Percentiles rank a stretch among this genome's conserved stretches.
These are phyloP conservation scores for Synanthedon andrenaeformis DNA, from an alignment of 2,888 invertebrate species.

Conservation along the genomic window DNA sequence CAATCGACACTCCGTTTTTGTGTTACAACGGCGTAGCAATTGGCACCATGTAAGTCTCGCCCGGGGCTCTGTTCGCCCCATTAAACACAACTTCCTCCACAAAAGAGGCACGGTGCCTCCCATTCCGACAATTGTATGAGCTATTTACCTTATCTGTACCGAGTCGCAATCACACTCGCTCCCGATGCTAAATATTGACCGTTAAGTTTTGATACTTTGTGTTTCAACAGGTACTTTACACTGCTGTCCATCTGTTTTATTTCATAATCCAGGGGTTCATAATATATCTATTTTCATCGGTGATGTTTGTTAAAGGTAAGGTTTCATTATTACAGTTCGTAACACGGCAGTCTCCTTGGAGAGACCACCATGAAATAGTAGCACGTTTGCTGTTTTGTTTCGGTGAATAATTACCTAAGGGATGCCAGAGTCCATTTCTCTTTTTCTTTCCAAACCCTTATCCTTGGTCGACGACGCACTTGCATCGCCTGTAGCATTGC, in stretches of 20 bases:
- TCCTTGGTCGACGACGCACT: no score
- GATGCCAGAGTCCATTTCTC: no score
- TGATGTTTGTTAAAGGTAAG: background rate
- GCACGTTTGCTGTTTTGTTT: no score
- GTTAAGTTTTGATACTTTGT: constrained; percentile 27
- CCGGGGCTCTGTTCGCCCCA: constrained; percentile 50
- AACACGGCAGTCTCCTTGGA: no score
- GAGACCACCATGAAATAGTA: no score
- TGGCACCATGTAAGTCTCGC: constrained; percentile 63
- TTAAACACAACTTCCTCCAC: constrained; percentile 63
- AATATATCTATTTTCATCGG: background rate
- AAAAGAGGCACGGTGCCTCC: constrained; percentile 58
- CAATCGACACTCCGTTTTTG: constrained; percentile 27
- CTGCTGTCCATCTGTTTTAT: background rate
- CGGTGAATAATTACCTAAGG: no score
- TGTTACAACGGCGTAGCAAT: constrained; percentile 38
- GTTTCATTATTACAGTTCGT: background rate
- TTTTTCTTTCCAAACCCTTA: no score
- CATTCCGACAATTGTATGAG: constrained; percentile 68
- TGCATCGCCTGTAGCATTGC: no score
- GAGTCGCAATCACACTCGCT: constrained; percentile 57
- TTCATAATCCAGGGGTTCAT: background rate
- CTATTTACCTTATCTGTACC: constrained; percentile 68
- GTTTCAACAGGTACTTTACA: no score
- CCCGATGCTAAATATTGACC: constrained; percentile 21